Evolutionary conservation across 2,113 vertebrate species (phyloP).

Genomic region (Heloderma charlesbogerti): DNA sequence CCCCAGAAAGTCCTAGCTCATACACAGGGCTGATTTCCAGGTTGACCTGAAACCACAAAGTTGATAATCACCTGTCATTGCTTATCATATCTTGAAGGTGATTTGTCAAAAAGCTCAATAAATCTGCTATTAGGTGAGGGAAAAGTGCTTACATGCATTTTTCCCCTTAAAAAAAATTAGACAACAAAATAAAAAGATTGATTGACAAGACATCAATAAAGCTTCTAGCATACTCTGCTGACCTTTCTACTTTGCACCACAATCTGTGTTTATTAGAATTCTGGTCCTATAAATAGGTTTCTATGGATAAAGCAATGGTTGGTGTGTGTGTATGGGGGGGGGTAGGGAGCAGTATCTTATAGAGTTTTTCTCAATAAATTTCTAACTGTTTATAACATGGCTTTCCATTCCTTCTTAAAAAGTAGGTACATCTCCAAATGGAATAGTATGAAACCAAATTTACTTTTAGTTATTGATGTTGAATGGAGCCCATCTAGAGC

Average conservation of each 20-base stretch:
- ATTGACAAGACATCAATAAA: constrained; percentile 88
- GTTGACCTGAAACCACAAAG: constrained; percentile 79
- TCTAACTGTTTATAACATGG: constrained; percentile 64
- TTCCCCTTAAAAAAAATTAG: constrained; percentile 71
- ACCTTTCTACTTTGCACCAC: constrained; percentile 75
- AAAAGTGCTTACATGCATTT: constrained; percentile 83
- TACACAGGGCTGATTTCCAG: constrained; percentile 79
- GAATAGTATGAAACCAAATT: constrained; percentile 28
- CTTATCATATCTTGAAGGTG: constrained; percentile 76
- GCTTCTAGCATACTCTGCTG: constrained; percentile 71
- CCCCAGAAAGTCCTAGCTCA: constrained; percentile 69
- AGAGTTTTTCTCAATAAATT: constrained; percentile 65
- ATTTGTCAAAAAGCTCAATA: constrained; percentile 79
- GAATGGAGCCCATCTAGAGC: not conserved
- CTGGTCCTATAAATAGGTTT: constrained; percentile 77
- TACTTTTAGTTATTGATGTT: not conserved
- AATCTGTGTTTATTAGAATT: constrained; percentile 86
- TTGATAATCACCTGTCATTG: constrained; percentile 83
- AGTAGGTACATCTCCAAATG: constrained; percentile 58
- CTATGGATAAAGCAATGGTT: constrained; percentile 65
- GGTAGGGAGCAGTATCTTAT: constrained; percentile 53
- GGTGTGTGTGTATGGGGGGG: too few species aligned
- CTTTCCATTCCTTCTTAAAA: constrained; percentile 69
- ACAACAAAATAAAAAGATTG: constrained; percentile 82
- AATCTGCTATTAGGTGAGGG: constrained; percentile 77